These are phyloP conservation scores for Xestia ashworthii DNA, from an alignment of 2,888 invertebrate genomes.

Conservation along the genomic window DNA sequence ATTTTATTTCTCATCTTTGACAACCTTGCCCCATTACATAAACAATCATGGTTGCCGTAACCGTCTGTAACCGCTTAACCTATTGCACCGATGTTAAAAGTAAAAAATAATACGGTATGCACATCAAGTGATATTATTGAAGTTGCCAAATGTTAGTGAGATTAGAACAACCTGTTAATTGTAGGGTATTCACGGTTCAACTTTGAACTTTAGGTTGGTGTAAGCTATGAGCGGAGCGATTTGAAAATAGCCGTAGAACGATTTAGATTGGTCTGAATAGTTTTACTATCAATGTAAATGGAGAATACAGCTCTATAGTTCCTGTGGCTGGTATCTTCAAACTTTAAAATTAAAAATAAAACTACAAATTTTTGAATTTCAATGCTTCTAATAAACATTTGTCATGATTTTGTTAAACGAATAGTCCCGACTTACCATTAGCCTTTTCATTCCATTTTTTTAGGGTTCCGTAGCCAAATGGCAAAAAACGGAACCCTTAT, in stretches of 20 bases:
- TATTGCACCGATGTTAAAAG: slow-evolving; percentile 64
- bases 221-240: slow-evolving; percentile 48
- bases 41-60: slow-evolving; percentile 33
- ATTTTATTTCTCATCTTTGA: not conserved
- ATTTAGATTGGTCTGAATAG: not conserved
- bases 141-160: slow-evolving; percentile 71
- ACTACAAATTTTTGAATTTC: too few species aligned
- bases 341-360: too few species aligned
- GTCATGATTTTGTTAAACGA: not conserved
- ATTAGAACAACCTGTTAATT: slow-evolving; percentile 70
- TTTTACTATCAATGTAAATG: not conserved
- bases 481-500: too few species aligned
- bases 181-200: slow-evolving; percentile 66
- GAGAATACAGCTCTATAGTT: too few species aligned
- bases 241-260: too few species aligned
- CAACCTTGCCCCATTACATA: slow-evolving; percentile 26
- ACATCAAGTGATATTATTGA: slow-evolving; percentile 58
- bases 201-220: slow-evolving; percentile 67
- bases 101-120: slow-evolving; percentile 39
- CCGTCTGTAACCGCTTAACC: slow-evolving; percentile 52
- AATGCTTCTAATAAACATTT: not conserved
- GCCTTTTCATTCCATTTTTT: not conserved
- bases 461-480: too few species aligned
- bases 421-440: not conserved
- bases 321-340: too few species aligned